A percentile compares a stretch with the other conserved stretches of the same genome.
Evolutionary conservation across 2,113 vertebrate species (phyloP).

Genomic region (Lamprotornis superbus): DNA sequence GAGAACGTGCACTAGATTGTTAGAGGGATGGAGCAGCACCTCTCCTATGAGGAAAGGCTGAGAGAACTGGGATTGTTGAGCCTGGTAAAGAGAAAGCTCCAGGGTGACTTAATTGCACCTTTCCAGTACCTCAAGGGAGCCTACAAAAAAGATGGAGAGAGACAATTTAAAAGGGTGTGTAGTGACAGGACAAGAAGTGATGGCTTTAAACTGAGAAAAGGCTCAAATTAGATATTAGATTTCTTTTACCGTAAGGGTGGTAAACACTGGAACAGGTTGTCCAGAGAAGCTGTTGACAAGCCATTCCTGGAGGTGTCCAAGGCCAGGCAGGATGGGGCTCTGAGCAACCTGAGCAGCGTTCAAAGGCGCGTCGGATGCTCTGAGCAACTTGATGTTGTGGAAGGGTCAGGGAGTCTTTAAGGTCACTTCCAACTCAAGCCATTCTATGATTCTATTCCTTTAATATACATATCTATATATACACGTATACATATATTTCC

Average conservation of each 20-base stretch:
- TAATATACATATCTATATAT: too few species aligned
- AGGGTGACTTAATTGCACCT: neutral
- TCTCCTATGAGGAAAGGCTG: neutral
- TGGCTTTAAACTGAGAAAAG: neutral
- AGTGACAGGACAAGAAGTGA: neutral
- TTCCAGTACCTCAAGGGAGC: neutral
- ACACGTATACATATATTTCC: too few species aligned
- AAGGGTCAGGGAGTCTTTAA: neutral
- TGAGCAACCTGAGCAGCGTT: neutral
- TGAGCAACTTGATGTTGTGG: neutral
- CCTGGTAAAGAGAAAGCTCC: neutral
- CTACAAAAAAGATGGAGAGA: neutral
- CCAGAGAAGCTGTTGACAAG: rapidly evolving
- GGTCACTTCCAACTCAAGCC: neutral
- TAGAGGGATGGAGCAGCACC: neutral
- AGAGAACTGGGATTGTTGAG: neutral
- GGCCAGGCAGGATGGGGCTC: neutral
- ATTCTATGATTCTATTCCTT: neutral
- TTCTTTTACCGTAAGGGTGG: neutral
- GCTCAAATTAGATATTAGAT: too few species aligned
- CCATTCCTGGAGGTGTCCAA: neutral
- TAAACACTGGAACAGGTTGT: neutral
- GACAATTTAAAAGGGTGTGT: neutral
- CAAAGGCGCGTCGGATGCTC: neutral
- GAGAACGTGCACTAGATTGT: neutral